Evolutionary conservation across 1,140 invertebrate genomes (phyloP).

Genomic region (Neodiprion pinetum): DNA sequence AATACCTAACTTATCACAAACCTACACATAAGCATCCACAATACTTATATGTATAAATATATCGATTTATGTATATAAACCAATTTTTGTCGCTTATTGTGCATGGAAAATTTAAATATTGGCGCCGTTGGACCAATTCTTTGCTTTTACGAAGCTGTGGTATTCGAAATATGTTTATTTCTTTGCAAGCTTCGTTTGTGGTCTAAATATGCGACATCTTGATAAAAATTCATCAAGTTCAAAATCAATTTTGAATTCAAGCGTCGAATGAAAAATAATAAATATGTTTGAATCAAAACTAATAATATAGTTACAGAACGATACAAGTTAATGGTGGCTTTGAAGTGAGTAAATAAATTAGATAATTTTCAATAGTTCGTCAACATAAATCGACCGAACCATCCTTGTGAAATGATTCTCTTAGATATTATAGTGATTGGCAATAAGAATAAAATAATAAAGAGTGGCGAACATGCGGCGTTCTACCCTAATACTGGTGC

Average conservation of each 20-base stretch:
- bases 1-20: constrained; percentile 47
- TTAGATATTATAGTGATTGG: constrained; percentile 46
- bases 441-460: constrained; percentile 42
- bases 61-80: constrained; percentile 37
- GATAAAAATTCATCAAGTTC: not conserved
- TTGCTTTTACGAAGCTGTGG: constrained; percentile 6
- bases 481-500: constrained; percentile 58
- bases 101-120: constrained; percentile 2
- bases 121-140: constrained; percentile 3
- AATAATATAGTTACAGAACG: not conserved
- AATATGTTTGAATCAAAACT: constrained; percentile 6
- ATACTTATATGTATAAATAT: constrained; percentile 48
- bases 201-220: not conserved
- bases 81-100: constrained; percentile 33
- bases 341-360: constrained; percentile 2
- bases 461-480: constrained; percentile 46
- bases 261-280: constrained; percentile 11
- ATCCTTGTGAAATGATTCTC: constrained; percentile 11
- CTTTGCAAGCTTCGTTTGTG: not conserved
- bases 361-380: not conserved
- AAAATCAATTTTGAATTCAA: constrained; percentile 9
- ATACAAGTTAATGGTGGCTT: not conserved
- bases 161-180: constrained; percentile 10
- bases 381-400: not conserved
- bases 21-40: constrained; percentile 54